Evolutionary conservation across 2,797 vertebrate genomes (phyloP).

Genomic region (Pseudochromis fuscus): DNA sequence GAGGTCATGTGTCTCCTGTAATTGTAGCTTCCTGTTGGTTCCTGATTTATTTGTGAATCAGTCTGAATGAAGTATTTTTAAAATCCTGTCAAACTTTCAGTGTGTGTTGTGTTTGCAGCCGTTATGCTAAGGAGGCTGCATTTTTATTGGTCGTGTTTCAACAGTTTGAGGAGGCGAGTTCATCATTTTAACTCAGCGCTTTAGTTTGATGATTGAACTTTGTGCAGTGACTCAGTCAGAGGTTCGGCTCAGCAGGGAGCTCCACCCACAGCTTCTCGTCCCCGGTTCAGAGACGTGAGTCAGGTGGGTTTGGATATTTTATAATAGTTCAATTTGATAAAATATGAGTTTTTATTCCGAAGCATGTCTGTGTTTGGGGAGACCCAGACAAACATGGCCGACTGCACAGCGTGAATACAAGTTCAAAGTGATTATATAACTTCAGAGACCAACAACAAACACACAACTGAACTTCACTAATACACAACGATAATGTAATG

Average conservation of each 20-base stretch:
- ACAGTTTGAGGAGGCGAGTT: background rate
- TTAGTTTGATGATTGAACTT: background rate
- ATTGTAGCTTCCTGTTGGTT: too few species aligned
- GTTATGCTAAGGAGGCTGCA: constrained; percentile 6
- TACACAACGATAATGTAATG: background rate
- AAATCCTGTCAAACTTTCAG: too few species aligned
- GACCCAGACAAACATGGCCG: background rate
- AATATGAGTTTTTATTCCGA: background rate
- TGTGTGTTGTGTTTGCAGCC: background rate
- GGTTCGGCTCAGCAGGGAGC: background rate
- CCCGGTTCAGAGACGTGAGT: constrained; percentile 15
- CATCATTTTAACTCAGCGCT: constrained; percentile 3
- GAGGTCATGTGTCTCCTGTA: too few species aligned
- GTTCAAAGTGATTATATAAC: constrained; percentile 8
- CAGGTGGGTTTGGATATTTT: constrained; percentile 8
- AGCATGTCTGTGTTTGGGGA: background rate
- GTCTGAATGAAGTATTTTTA: too few species aligned
- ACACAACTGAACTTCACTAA: background rate
- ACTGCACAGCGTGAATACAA: background rate
- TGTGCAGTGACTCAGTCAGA: constrained; percentile 1
- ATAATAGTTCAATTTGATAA: background rate
- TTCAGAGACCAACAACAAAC: background rate
- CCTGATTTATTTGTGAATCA: too few species aligned
- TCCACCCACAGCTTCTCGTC: constrained; percentile 14
- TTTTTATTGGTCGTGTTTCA: background rate